Evolutionary conservation across 2,797 vertebrate species (phyloP), one percentile per base, ranked within the genome.

Genomic region (Notolabrus celidotus): DNA sequence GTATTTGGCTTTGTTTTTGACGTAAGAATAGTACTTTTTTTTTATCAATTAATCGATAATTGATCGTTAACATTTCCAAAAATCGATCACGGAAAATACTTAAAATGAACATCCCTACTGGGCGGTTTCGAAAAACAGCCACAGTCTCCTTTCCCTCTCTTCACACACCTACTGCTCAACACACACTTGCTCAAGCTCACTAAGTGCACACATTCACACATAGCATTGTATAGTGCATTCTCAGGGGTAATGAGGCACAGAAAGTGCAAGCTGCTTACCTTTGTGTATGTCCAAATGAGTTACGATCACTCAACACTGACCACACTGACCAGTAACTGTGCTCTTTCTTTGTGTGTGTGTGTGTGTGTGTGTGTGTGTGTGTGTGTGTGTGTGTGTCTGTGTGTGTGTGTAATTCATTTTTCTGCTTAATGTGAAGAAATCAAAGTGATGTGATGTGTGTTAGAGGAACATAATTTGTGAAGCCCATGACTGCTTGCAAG

Each of bases 211-310:
- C 58, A 72, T 79, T 82, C 60, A 72, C 12, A 54, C 51, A 9
- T 77, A 71, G 56, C 60, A 51, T 74, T 71, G 61, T 34, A 34
- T 27, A 65, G 72, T 60, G 63, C 36, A 4, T 50, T 79, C 68
- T 39, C 58, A 3, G 0, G 51, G 22, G 64, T 79, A 82, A 77
- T 79, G 78, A 79, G 67, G 74, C 77, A 16, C 50, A 73, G 61
- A 81, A 69, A 80, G 75, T 74, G 82, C 76, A 83, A 83, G 72
- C 54, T 89, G 80, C 83, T 88, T 83, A 75, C 82, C 84, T 84
- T 68, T 74, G 75, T 47, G 46, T 71, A 17, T 63, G 70, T 82
- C 67, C 42, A 19, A 45, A 71, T 80, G 78, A 79, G 83, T 73
- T 75, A 79, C 41, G 20, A 69, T 81, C 79, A 81, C 60, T 83